Percentiles rank a stretch among this genome's conserved stretches.
Evolutionary conservation across 2,888 invertebrate genomes (phyloP).

Genomic region (Chalcosyrphus nemorum): DNA sequence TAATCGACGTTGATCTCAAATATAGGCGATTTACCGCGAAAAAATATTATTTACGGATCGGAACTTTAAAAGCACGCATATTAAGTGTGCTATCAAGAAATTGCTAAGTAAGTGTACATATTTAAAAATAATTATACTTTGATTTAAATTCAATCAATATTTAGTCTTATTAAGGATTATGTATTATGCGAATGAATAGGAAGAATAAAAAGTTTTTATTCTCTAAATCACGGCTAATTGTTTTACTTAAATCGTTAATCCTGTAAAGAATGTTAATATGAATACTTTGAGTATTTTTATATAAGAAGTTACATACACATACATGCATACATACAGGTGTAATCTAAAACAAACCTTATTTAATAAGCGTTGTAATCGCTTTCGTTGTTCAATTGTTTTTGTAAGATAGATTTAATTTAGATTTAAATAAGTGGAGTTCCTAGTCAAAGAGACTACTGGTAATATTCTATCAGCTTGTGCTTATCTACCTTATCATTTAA

Average conservation of each 20-base stretch:
- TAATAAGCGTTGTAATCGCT: background rate
- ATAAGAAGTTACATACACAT: too few relatives aligned
- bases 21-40: background rate
- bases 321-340: too few relatives aligned
- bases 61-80: background rate
- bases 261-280: too few relatives aligned
- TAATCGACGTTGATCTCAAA: background rate
- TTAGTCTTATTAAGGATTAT: too few relatives aligned
- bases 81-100: background rate
- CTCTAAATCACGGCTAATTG: too few relatives aligned
- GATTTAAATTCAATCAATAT: too few relatives aligned
- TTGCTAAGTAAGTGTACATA: too few relatives aligned
- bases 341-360: background rate
- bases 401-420: background rate
- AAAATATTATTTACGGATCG: background rate
- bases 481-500: background rate
- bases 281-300: too few relatives aligned
- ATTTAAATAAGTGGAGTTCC: background rate
- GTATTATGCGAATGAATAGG: too few relatives aligned
- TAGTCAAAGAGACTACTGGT: background rate
- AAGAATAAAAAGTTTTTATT: too few relatives aligned
- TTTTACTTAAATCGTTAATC: too few relatives aligned
- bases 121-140: too few relatives aligned
- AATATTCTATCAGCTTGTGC: background rate
- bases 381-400: background rate